phyloP scores from a whole-genome alignment of 2,888 invertebrate genomes.

The Volucella inflata region DNA sequence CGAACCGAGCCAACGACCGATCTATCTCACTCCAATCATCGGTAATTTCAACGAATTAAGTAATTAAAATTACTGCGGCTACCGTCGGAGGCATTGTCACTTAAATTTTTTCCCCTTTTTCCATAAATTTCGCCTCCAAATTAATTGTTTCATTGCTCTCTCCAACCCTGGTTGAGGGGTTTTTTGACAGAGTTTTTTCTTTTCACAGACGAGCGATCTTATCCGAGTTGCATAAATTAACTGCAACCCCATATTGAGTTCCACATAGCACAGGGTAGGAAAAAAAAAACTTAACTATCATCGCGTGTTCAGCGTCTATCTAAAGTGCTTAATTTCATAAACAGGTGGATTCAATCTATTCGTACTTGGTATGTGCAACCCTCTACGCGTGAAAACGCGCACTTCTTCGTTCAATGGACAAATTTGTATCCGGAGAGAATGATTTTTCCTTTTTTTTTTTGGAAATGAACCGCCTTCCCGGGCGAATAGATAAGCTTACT shows the following conservation, averaged over 20 bases:
- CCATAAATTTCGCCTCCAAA: too few relatives aligned
- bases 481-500: slow-evolving; percentile 48
- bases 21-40: too few relatives aligned
- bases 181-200: background rate
- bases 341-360: slow-evolving; percentile 57
- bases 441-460: background rate
- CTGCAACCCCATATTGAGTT: slow-evolving; percentile 57
- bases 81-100: too few relatives aligned
- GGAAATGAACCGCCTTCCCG: slow-evolving; percentile 33
- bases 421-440: slow-evolving; percentile 51
- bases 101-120: too few relatives aligned
- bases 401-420: slow-evolving; percentile 52
- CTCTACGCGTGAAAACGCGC: slow-evolving; percentile 31
- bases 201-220: slow-evolving; percentile 56
- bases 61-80: too few relatives aligned
- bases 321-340: slow-evolving; percentile 50
- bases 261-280: background rate
- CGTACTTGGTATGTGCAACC: background rate
- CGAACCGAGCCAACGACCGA: too few relatives aligned
- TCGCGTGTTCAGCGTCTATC: slow-evolving; percentile 50
- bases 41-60: too few relatives aligned
- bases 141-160: background rate
- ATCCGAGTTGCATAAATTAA: slow-evolving; percentile 68
- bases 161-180: background rate
- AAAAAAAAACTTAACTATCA: slow-evolving; percentile 18